These are phyloP conservation scores for Drosophila parabipectinata DNA, from an alignment of 1,140 invertebrate genomes.

Conservation along the genomic window DNA sequence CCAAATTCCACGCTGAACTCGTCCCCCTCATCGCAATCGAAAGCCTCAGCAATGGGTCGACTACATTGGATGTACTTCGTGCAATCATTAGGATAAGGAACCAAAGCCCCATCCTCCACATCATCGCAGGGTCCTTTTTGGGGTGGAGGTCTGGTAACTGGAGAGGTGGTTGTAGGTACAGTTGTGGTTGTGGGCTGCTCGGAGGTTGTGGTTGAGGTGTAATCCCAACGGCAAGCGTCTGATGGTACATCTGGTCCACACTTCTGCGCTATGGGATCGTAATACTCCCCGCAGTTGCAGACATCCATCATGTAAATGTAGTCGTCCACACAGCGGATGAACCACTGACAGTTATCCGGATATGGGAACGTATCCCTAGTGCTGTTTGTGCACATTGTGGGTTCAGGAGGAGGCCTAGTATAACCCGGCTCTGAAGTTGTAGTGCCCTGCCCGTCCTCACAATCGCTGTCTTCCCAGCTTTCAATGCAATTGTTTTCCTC, in stretches of 20 bases:
- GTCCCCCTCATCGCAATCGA: constrained; percentile 52
- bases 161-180: constrained; percentile 24
- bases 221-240: constrained; percentile 69
- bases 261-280: constrained; percentile 54
- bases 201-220: constrained; percentile 42
- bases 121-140: constrained; percentile 63
- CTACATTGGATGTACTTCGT: constrained; percentile 67
- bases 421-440: constrained; percentile 38
- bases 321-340: constrained; percentile 64
- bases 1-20: constrained; percentile 50
- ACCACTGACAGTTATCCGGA: constrained; percentile 67
- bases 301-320: constrained; percentile 72
- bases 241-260: constrained; percentile 60
- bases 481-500: constrained; percentile 44
- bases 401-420: constrained; percentile 29
- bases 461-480: constrained; percentile 62
- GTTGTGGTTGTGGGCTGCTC: neutral
- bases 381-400: constrained; percentile 64
- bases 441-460: constrained; percentile 47
- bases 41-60: constrained; percentile 58
- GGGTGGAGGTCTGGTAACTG: constrained; percentile 53
- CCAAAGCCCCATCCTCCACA: constrained; percentile 35
- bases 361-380: constrained; percentile 62
- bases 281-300: constrained; percentile 69
- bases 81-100: constrained; percentile 73